Conservation (phyloP, 1,140 invertebrate species). For the Oedothorax gibbosus region DNA sequence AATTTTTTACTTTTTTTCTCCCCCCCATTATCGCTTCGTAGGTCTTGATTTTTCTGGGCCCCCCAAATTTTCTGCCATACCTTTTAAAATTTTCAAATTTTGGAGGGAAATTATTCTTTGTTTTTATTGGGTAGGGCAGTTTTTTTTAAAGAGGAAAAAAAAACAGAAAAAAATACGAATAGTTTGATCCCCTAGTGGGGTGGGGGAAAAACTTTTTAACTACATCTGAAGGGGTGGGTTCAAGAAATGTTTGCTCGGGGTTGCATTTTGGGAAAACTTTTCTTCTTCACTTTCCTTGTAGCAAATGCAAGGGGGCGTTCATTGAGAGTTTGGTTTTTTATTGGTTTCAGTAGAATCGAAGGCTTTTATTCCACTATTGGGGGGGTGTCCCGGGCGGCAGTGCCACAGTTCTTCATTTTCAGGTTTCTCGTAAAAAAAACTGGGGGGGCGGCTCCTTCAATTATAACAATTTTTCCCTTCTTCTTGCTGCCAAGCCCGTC, state of each 20-base stretch:
- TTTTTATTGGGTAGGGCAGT: background rate
- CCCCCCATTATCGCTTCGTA: slow-evolving; percentile 57
- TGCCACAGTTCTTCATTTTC: slow-evolving; percentile 15
- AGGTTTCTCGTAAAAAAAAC: too few species aligned
- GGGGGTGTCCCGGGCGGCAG: background rate
- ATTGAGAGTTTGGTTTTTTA: background rate
- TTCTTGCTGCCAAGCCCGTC: too few species aligned
- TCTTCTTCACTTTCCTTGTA: slow-evolving; percentile 11
- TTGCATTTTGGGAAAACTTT: background rate
- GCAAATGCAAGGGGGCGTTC: background rate
- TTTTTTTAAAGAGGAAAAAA: background rate
- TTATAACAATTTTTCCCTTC: too few species aligned
- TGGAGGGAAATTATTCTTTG: background rate
- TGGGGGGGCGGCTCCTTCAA: too few species aligned
- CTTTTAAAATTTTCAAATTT: background rate
- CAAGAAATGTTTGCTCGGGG: background rate
- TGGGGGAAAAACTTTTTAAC: slow-evolving; percentile 5
- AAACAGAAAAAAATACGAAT: background rate
- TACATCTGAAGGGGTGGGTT: background rate
- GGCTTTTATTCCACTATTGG: background rate
- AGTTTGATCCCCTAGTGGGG: background rate
- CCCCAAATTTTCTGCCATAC: slow-evolving; percentile 22
- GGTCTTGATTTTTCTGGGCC: slow-evolving; percentile 6
- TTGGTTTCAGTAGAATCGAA: background rate
- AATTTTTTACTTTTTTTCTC: slow-evolving; percentile 40